Conservation (phyloP, 2,113 vertebrate species). For the Irena cyanogastra region DNA sequence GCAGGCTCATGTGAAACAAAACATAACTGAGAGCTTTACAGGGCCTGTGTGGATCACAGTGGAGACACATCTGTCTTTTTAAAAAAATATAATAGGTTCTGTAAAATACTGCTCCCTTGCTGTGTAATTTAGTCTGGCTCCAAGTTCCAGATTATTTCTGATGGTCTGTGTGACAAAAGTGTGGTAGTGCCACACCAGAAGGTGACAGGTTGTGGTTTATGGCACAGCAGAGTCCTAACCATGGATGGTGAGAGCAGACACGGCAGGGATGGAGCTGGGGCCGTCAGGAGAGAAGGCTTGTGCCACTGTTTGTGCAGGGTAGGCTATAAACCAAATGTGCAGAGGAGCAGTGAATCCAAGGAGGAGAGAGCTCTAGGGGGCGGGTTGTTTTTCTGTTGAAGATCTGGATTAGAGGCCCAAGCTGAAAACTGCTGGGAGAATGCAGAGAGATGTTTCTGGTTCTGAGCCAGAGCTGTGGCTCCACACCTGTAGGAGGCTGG, state of each 20-base stretch:
- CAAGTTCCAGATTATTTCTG: background rate
- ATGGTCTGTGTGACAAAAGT: background rate
- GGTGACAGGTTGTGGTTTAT: background rate
- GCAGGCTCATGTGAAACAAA: background rate
- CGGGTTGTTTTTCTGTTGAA: background rate
- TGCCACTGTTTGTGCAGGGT: background rate
- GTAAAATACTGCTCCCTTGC: constrained; percentile 16
- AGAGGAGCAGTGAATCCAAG: background rate
- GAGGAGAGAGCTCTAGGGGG: background rate
- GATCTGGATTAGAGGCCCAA: background rate
- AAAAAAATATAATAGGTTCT: background rate
- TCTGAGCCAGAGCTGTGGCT: background rate
- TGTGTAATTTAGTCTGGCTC: background rate
- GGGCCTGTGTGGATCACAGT: background rate
- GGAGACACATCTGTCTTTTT: background rate
- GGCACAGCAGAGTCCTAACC: background rate
- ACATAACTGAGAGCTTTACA: background rate
- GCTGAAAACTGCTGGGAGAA: background rate
- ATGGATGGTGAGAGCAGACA: background rate
- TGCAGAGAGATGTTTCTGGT: background rate
- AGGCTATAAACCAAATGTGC: background rate
- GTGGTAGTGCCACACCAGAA: background rate
- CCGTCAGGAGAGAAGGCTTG: background rate
- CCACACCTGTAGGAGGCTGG: background rate
- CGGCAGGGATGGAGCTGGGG: background rate